Evolutionary conservation across 2,888 invertebrate species (phyloP), one percentile per base, ranked within the genome.

Genomic region (Nymphalis c-album): DNA sequence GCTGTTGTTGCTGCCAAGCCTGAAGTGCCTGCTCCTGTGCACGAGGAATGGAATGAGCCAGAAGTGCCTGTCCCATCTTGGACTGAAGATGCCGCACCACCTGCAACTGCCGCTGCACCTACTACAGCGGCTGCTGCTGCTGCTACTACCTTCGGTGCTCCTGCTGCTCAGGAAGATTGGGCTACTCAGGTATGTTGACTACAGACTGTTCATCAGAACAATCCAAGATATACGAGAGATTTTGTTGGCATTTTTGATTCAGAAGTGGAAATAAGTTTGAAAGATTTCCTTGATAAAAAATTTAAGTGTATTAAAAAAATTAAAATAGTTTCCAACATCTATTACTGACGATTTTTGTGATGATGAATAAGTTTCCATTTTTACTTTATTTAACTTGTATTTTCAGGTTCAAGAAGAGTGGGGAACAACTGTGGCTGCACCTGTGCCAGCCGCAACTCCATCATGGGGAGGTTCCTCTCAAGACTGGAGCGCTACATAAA

Each of bases 391-490:
- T 45, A 3, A 17, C n/a, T 57, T 13, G 59, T 22, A 13, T 47
- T 18, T 62, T 61, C 79, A 93, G 90, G 93, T 93, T 0, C 93
- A 93, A 83, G 94, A 94, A 71, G 94, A 94, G 79, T 94, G 94
- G 93, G 86, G 92, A 8, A 78, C 85, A 0, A 81, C 93, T 0
- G 85, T 93, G 0, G 76, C 84, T 76, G 76, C 81, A 2, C 73
- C 79, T 22, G 81, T 91, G 0, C 81, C 93, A 48, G 85, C 93
- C 1, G 80, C 90, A 2, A 77, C 93, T 5, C 93, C 94, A 7
- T 94, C 93, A 58, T 95, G 95, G 95, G 94, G 94, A 73, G 93
- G 94, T 71, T 87, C 94, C 53, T 86, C 92, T 47, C 90, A 91
- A 73, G 94, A 94, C 81, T 94, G 94, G 94, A 92, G 87, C 78